Conservation (phyloP, 2,888 invertebrate genomes). For the Pediacus dermestoides region DNA sequence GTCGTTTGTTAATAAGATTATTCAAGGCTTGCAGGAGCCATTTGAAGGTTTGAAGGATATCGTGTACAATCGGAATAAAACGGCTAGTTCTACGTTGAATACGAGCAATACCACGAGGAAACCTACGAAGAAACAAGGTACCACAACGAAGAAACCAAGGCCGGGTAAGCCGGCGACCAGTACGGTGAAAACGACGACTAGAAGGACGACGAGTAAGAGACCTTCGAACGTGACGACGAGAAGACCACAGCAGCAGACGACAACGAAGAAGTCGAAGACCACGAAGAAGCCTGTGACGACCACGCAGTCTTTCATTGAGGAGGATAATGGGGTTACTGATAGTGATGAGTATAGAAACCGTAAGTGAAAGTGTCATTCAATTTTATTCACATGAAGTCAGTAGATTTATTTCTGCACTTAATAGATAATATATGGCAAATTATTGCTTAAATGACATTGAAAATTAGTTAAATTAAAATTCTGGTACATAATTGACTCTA, state of each 20-base stretch:
- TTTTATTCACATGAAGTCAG: not conserved
- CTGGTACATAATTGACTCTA: too few species aligned
- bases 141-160: conserved; percentile 38
- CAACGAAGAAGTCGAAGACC: conserved; percentile 18
- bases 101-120: conserved; percentile 42
- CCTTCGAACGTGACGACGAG: conserved; percentile 43
- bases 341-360: conserved; percentile 45
- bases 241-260: conserved; percentile 41
- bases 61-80: conserved; percentile 57
- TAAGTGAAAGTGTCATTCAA: conserved; percentile 32
- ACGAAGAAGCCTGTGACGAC: conserved; percentile 45
- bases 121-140: conserved; percentile 40
- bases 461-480: too few species aligned
- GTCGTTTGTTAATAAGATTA: conserved; percentile 77
- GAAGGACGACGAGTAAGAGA: conserved; percentile 42
- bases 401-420: too few species aligned
- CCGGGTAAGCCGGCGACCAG: conserved; percentile 22
- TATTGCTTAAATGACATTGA: too few species aligned
- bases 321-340: conserved; percentile 22
- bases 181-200: conserved; percentile 33
- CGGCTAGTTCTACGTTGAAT: conserved; percentile 29
- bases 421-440: too few species aligned
- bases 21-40: conserved; percentile 77
- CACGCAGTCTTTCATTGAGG: conserved; percentile 48
- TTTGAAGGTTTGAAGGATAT: conserved; percentile 78